These are phyloP conservation scores for Drosophila crucigera DNA, from an alignment of 2,888 invertebrate species.

Conservation along the genomic window DNA sequence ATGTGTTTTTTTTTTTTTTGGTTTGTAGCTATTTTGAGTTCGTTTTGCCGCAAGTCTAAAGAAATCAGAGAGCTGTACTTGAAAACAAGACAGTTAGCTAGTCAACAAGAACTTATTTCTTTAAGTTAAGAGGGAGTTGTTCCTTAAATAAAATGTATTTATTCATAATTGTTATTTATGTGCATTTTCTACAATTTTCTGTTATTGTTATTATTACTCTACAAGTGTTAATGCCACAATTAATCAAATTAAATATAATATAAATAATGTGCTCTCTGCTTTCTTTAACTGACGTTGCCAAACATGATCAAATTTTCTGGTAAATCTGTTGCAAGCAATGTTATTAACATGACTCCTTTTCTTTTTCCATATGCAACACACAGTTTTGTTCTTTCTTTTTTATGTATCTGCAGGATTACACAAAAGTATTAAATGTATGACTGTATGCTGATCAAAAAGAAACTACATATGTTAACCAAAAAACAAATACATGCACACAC, in stretches of 20 bases:
- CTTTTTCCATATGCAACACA: constrained; percentile 22
- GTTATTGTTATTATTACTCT: no score
- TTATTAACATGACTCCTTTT: constrained; percentile 63
- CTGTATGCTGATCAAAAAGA: constrained; percentile 43
- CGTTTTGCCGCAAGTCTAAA: constrained; percentile 2
- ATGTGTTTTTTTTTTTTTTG: constrained; percentile 3
- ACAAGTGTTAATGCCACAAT: no score
- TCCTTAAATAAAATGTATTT: not conserved
- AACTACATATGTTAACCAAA: constrained; percentile 31
- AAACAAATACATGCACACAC: constrained; percentile 30
- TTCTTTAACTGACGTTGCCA: constrained; percentile 14
- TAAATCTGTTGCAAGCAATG: constrained; percentile 47
- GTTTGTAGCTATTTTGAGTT: constrained; percentile 35
- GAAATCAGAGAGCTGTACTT: constrained; percentile 20
- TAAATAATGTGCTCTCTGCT: constrained; percentile 24
- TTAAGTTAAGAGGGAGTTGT: not conserved
- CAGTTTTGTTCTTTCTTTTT: constrained; percentile 30
- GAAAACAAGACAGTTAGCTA: not conserved
- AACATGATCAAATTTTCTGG: constrained; percentile 12
- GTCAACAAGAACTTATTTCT: not conserved
- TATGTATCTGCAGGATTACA: constrained; percentile 44
- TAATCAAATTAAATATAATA: not conserved
- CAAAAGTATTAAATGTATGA: constrained; percentile 38
- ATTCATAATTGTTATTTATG: not conserved
- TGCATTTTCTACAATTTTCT: not conserved